Evolutionary conservation across 2,888 invertebrate genomes (phyloP), one percentile per base, ranked within the genome.

Genomic region (Encarsia formosa): DNA sequence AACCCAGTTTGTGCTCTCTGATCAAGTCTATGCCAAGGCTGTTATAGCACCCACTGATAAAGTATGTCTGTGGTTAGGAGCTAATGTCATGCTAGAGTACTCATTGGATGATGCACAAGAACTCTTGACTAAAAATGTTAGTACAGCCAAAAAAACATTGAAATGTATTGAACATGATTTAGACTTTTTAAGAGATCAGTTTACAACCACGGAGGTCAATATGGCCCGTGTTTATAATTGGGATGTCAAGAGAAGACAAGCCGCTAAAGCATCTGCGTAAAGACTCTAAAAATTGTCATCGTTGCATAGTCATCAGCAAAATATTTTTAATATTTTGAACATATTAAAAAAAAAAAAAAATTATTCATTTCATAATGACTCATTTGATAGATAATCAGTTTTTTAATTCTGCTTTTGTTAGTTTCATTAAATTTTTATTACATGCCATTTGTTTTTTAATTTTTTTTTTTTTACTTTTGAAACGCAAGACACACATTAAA

Each of bases 191-290:
- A 84, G 96, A 68, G 97, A 98, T 79, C 98, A 98, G 76, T 89
- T 92, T 68, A 99, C 98, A 15, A 98, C 96, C 18, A 92, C 94
- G 39, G 98, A 99, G 84, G 98, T 98, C 20, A 98, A 97, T 74
- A 96, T 98, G 93, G 97, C 98, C 24, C 81, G 98, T 70, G 93
- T 98, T 20, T 96, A 91, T 74, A 98, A 98, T 75, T 97, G 96
- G 96, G 92, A 96, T 77, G 94, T 98, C 3, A 96, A 95, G 74
- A 83, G 86, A 69, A 84, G 92, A 60, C 89, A 92, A 75, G 85
- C 88, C 32, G 84, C 83, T 34, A 85, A 84, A 54, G 22, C 55
- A 9, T 16, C 47, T 43, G 34, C 19, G 29, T 38, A 29, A 51
- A 24, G n/a, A n/a, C n/a, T n/a, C n/a, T n/a, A n/a, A n/a, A n/a